Evolutionary conservation across 2,888 invertebrate species (phyloP).

Genomic region (Eupithecia subumbrata): DNA sequence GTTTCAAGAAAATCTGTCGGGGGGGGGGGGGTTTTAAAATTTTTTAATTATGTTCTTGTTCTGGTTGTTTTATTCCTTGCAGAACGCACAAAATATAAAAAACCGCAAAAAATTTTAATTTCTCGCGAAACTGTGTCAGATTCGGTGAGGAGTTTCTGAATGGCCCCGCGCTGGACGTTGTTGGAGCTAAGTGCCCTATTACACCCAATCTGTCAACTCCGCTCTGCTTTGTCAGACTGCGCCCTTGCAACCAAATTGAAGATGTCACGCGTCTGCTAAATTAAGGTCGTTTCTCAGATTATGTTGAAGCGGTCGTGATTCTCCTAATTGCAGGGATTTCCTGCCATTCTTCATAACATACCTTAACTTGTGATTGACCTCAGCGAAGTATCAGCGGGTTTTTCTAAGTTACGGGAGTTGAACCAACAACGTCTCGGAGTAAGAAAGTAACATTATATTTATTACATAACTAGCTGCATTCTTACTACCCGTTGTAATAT

Average conservation of each 20-base stretch:
- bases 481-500: no score
- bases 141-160: no score
- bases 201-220: background rate
- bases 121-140: no score
- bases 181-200: no score
- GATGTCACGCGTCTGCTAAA: slow-evolving; percentile 17
- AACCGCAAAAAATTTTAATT: no score
- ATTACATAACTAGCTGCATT: no score
- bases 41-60: no score
- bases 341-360: background rate
- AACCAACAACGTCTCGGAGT: background rate
- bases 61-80: no score
- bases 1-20: no score
- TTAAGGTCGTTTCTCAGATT: background rate
- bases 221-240: background rate
- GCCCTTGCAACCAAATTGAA: slow-evolving; percentile 17
- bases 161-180: no score
- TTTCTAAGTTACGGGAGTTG: slow-evolving; percentile 17
- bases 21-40: no score
- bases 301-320: background rate
- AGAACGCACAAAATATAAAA: no score
- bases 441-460: background rate
- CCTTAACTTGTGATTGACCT: background rate
- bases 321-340: slow-evolving; percentile 7
- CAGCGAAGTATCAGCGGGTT: background rate